Evolutionary conservation across 2,113 vertebrate species (phyloP).

Genomic region (Malaclemys terrapin): DNA sequence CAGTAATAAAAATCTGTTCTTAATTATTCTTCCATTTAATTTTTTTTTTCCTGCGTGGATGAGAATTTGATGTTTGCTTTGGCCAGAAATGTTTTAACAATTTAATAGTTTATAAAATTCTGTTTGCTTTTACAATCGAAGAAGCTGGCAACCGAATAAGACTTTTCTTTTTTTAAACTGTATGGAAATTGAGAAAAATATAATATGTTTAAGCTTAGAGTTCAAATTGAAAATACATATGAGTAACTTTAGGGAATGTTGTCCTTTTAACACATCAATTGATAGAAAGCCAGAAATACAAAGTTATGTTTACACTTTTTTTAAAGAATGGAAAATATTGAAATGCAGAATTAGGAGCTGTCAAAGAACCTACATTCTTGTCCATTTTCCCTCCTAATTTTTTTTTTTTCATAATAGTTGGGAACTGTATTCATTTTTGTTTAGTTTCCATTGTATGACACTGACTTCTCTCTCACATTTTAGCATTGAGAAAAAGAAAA

Average conservation of each 20-base stretch:
- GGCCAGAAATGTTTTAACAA: slow-evolving; percentile 21
- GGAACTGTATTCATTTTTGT: neutral
- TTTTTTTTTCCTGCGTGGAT: slow-evolving; percentile 13
- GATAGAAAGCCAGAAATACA: neutral
- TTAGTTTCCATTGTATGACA: slow-evolving; percentile 16
- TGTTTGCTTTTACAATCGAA: slow-evolving; percentile 2
- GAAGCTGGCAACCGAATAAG: slow-evolving; percentile 13
- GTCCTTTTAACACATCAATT: neutral
- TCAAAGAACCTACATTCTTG: neutral
- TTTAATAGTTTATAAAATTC: slow-evolving; percentile 3
- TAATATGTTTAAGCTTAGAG: slow-evolving; percentile 14
- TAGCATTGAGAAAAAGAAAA: slow-evolving; percentile 45
- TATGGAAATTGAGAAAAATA: slow-evolving; percentile 7
- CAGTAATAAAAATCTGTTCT: slow-evolving; percentile 64
- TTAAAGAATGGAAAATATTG: neutral
- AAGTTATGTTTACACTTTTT: neutral
- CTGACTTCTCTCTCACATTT: neutral
- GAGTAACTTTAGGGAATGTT: neutral
- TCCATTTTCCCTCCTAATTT: neutral
- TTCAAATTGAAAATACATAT: neutral
- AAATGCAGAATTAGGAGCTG: neutral
- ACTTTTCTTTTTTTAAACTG: neutral
- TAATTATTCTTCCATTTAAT: slow-evolving; percentile 42
- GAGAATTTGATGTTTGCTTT: slow-evolving; percentile 41
- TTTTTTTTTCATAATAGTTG: neutral